phyloP scores from a whole-genome alignment of 2,797 vertebrate species.

The Benthosema pterotum region DNA sequence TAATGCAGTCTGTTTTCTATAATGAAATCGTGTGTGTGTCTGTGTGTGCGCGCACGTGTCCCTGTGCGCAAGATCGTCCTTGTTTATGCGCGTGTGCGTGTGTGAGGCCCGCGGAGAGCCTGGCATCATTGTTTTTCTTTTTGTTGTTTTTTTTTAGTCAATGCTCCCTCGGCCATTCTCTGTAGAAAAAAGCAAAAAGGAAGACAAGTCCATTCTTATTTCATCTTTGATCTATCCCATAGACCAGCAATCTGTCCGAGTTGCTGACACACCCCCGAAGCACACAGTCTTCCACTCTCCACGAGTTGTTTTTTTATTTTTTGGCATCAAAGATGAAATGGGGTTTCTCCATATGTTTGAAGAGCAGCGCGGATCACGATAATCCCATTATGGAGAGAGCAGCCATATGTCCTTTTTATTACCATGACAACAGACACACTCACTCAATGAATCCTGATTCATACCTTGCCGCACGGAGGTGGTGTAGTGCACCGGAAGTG shows the following conservation, averaged over 20 bases:
- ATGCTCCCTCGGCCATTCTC: too few species aligned
- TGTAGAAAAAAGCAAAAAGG: too few species aligned
- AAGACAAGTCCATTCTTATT: background rate
- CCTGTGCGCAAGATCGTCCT: too few species aligned
- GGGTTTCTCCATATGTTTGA: background rate
- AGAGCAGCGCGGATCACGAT: background rate
- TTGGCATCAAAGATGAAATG: constrained; percentile 26
- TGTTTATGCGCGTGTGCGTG: constrained; percentile 6
- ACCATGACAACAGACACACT: constrained; percentile 12
- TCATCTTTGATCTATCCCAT: background rate
- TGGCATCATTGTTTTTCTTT: too few species aligned
- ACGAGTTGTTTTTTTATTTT: constrained; percentile 16
- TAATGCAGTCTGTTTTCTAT: constrained; percentile 5
- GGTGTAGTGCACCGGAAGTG: background rate
- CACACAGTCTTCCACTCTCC: constrained; percentile 4
- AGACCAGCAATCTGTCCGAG: background rate
- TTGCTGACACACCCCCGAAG: background rate
- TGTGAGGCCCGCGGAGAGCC: background rate
- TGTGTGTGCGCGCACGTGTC: background rate
- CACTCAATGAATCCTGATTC: background rate
- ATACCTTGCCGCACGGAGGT: too few species aligned
- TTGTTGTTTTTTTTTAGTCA: too few species aligned
- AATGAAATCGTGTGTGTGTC: constrained; percentile 12
- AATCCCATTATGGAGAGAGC: constrained; percentile 27
- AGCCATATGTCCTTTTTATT: constrained; percentile 3